Conservation (phyloP, 2,888 invertebrate genomes). For the Esperia sulphurella region DNA sequence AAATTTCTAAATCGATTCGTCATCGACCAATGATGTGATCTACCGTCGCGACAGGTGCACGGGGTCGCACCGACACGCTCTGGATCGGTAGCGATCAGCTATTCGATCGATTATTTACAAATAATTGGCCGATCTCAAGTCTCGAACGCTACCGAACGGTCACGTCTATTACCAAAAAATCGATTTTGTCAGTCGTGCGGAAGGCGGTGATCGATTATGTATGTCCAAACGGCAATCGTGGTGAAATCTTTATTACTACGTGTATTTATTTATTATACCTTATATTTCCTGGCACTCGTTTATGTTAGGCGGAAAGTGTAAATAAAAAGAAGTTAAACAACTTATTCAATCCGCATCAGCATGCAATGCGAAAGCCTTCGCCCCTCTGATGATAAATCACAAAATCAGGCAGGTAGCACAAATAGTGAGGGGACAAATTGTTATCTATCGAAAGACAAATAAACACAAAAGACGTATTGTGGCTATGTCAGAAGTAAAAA, state of each 20-base stretch:
- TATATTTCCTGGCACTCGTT: constrained; percentile 4
- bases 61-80: constrained; percentile 40
- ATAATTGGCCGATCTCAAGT: constrained; percentile 44
- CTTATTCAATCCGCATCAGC: constrained; percentile 41
- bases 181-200: constrained; percentile 64
- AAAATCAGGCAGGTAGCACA: constrained; percentile 43
- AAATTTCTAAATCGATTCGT: constrained; percentile 66
- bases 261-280: constrained; percentile 5
- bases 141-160: constrained; percentile 37
- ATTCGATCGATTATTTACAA: constrained; percentile 66
- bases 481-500: no score
- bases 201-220: constrained; percentile 45
- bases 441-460: constrained; percentile 17
- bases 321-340: constrained; percentile 25
- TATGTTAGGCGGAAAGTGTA: constrained; percentile 13
- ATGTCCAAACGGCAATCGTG: constrained; percentile 13
- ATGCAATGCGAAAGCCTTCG: constrained; percentile 42
- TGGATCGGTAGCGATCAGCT: constrained; percentile 49
- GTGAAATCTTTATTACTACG: constrained; percentile 17
- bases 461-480: no score
- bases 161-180: constrained; percentile 63
- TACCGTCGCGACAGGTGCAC: constrained; percentile 67
- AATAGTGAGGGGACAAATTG: constrained; percentile 25
- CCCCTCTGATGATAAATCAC: constrained; percentile 40
- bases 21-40: constrained; percentile 59